These are phyloP conservation scores for Phengaris arion DNA, from an alignment of 2,888 invertebrate species.

Conservation along the genomic window DNA sequence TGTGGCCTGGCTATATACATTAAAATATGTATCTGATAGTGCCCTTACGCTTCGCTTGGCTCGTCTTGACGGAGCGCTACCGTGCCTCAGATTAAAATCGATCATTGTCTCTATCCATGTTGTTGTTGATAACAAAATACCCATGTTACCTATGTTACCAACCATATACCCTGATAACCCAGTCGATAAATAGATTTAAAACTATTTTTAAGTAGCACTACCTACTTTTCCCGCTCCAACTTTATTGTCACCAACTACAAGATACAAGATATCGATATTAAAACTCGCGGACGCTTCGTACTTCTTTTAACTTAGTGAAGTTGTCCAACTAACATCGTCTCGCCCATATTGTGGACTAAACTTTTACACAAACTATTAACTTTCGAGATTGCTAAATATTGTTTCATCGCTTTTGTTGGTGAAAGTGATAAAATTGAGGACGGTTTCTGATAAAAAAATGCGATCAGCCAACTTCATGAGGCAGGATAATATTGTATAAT, in stretches of 20 bases:
- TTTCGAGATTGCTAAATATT: slow-evolving; percentile 25
- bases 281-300: neutral
- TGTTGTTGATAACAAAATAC: no score
- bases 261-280: slow-evolving; percentile 15
- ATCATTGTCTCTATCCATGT: no score
- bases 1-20: no score
- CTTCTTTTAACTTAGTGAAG: neutral
- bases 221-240: neutral
- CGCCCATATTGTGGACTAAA: slow-evolving; percentile 15
- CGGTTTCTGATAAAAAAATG: neutral
- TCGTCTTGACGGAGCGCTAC: no score
- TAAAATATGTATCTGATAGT: no score
- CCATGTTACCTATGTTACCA: no score
- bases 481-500: no score
- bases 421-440: neutral
- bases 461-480: neutral
- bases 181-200: no score
- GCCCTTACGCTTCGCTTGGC: no score
- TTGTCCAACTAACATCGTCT: neutral
- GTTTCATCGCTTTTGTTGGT: slow-evolving; percentile 23
- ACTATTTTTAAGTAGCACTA: no score
- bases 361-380: slow-evolving; percentile 21
- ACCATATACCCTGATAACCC: no score
- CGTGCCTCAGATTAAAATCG: no score
- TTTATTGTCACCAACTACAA: neutral